phyloP scores from a whole-genome alignment of 2,888 invertebrate genomes.

The Ganaspis brasiliensis region DNA sequence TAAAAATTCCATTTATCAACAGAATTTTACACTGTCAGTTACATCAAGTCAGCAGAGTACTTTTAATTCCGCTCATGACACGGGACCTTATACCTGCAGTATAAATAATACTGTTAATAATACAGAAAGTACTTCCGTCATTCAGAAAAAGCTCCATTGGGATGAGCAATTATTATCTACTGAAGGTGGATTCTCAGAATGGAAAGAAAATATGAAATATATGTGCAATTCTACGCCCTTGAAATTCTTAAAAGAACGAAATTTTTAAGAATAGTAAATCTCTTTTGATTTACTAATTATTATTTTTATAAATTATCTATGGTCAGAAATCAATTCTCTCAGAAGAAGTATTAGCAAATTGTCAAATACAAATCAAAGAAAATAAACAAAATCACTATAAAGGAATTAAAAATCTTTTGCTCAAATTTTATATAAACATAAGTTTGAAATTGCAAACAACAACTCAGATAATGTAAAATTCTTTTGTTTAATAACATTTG shows the following conservation, averaged over 20 bases:
- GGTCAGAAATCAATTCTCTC: too few relatives aligned
- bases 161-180: constrained; percentile 65
- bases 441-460: too few relatives aligned
- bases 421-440: too few relatives aligned
- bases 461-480: too few relatives aligned
- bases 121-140: constrained; percentile 66
- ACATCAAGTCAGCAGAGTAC: constrained; percentile 68
- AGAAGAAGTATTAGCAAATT: too few relatives aligned
- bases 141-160: constrained; percentile 65
- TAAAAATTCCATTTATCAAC: too few relatives aligned
- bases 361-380: too few relatives aligned
- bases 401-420: too few relatives aligned
- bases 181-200: constrained; percentile 69
- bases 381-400: too few relatives aligned
- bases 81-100: constrained; percentile 77
- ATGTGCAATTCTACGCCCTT: constrained; percentile 77
- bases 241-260: constrained; percentile 56
- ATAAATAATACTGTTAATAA: constrained; percentile 68
- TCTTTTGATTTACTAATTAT: too few relatives aligned
- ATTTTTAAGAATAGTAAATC: constrained; percentile 3
- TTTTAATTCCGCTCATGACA: constrained; percentile 72
- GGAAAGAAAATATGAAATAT: constrained; percentile 72
- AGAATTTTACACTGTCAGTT: constrained; percentile 67
- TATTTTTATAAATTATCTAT: too few relatives aligned
- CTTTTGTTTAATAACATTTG: too few relatives aligned